Conservation (phyloP, 2,113 vertebrate species). For the Cyprinodon brontotheroides region DNA sequence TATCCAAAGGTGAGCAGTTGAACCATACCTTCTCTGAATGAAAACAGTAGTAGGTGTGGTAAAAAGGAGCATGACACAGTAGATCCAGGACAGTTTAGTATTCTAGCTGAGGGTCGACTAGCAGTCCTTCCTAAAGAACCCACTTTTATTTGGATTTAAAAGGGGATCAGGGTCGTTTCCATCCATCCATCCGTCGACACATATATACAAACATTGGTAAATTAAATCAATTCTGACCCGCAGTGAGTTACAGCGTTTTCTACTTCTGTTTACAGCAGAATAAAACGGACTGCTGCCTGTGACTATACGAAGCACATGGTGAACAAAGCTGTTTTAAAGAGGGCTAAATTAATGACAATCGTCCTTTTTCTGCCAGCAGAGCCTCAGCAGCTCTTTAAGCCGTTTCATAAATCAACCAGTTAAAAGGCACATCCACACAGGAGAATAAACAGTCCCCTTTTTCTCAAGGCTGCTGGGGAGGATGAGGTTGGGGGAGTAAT, state of each 20-base stretch:
- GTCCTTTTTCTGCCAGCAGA: conserved; percentile 29
- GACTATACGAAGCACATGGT: conserved; percentile 26
- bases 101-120: not conserved
- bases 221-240: not conserved
- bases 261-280: conserved; percentile 14
- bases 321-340: conserved; percentile 25
- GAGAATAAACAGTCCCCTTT: conserved; percentile 37
- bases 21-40: not conserved
- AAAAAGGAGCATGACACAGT: not conserved
- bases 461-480: conserved; percentile 37
- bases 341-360: conserved; percentile 30
- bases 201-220: conserved; percentile 8
- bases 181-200: not conserved
- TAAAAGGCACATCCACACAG: conserved; percentile 33
- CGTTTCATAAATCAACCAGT: conserved; percentile 47
- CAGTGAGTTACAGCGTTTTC: conserved; percentile 2
- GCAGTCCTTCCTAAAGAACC: not conserved
- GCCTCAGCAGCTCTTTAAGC: conserved; percentile 45
- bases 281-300: conserved; percentile 30
- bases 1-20: not conserved
- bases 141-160: not conserved
- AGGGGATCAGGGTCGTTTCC: not conserved
- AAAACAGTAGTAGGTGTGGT: not conserved
- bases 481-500: conserved; percentile 13
- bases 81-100: not conserved